These are phyloP conservation scores for Hemicentrotus pulcherrimus DNA, from an alignment of 35 echinoderm and acorn worm genomes.

Conservation along the genomic window DNA sequence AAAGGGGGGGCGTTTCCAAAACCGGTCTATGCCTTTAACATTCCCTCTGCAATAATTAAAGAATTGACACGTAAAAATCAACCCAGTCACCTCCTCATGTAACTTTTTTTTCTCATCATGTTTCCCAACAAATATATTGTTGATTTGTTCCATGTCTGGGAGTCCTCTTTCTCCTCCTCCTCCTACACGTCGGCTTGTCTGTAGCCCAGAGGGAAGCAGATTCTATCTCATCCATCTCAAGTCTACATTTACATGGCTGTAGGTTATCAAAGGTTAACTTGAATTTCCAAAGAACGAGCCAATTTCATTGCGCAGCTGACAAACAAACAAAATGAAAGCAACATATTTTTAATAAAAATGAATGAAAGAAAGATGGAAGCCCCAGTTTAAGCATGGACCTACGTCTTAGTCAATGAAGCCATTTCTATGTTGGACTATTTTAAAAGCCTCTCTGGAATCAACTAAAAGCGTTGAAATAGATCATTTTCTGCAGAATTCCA, in stretches of 20 bases:
- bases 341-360: background rate
- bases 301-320: background rate
- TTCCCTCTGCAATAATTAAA: background rate
- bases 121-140: background rate
- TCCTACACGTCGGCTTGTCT: background rate
- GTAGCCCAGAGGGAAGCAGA: background rate
- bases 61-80: background rate
- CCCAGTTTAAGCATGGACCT: too few relatives aligned
- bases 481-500: too few relatives aligned
- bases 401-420: too few relatives aligned
- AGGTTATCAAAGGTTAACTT: background rate
- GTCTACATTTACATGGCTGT: constrained; percentile 6
- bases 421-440: too few relatives aligned
- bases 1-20: too few relatives aligned
- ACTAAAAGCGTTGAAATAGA: too few relatives aligned
- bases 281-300: background rate
- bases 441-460: too few relatives aligned
- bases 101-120: background rate
- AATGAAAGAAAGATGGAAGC: background rate
- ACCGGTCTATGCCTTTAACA: too few relatives aligned
- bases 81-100: background rate
- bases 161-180: background rate
- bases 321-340: background rate
- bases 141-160: background rate
- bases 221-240: constrained; percentile 3